A percentile compares a stretch with the other conserved stretches of the same genome.
Evolutionary conservation across 2,113 vertebrate genomes (phyloP).

Genomic region (Orycteropus afer): DNA sequence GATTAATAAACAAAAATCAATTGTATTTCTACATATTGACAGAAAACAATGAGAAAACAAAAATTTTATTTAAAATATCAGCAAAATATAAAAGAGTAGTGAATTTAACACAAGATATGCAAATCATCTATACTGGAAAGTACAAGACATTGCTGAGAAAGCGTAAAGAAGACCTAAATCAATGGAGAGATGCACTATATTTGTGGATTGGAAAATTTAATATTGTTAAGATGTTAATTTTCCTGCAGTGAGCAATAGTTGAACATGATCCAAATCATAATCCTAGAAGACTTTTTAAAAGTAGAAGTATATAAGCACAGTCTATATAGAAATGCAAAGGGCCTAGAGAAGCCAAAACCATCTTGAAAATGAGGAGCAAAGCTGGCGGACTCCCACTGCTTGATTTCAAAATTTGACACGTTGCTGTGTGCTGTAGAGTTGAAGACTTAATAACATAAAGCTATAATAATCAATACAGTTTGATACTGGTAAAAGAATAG

Average conservation of each 20-base stretch:
- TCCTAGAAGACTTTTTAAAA: constrained; percentile 36
- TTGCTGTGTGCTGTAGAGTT: no score
- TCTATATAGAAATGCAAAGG: constrained; percentile 32
- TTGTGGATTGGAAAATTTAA: constrained; percentile 8
- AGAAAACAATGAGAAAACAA: constrained; percentile 16
- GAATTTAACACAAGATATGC: not conserved
- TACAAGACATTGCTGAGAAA: constrained; percentile 13
- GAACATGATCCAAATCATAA: constrained; percentile 41
- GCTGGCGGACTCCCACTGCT: not conserved
- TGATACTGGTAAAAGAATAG: no score
- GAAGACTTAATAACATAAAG: no score
- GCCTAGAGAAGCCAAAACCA: constrained; percentile 20
- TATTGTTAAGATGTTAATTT: constrained; percentile 44
- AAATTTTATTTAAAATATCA: not conserved
- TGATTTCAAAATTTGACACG: not conserved
- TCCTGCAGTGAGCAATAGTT: constrained; percentile 4
- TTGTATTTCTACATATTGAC: not conserved
- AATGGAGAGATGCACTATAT: not conserved
- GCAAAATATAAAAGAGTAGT: not conserved
- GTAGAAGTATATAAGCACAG: constrained; percentile 25
- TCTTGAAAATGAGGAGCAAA: constrained; percentile 9
- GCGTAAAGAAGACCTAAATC: not conserved
- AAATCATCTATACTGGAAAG: not conserved
- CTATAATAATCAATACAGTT: not conserved
- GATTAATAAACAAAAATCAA: not conserved